Evolutionary conservation across 2,113 vertebrate genomes (phyloP).

Genomic region (Phrynocephalus versicolor): DNA sequence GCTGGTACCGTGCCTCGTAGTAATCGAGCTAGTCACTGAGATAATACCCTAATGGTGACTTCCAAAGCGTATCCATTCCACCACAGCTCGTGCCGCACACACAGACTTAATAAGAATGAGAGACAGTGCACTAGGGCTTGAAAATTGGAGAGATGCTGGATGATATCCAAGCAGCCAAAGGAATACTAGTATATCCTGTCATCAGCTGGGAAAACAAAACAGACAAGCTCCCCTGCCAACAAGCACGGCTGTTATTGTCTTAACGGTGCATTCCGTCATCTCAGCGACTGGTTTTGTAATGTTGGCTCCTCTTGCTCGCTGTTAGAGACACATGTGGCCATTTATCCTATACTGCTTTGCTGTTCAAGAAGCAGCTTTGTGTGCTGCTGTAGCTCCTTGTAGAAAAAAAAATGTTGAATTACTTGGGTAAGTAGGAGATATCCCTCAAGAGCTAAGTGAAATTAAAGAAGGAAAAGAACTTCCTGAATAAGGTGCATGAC

Average conservation of each 20-base stretch:
- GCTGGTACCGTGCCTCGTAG: not conserved
- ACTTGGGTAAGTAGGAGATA: not conserved
- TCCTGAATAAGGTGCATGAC: not conserved
- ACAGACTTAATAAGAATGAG: not conserved
- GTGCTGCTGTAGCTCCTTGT: not conserved
- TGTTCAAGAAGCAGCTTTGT: not conserved
- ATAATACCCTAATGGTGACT: not conserved
- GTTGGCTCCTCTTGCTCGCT: not conserved
- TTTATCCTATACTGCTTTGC: not conserved
- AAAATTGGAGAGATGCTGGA: conserved; percentile 5
- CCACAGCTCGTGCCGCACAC: not conserved
- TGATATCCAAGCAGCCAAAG: not conserved
- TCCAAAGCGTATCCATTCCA: not conserved
- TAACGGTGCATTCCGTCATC: conserved; percentile 15
- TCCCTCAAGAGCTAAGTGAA: not conserved
- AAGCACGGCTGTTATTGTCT: conserved; percentile 3
- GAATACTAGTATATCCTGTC: conserved; percentile 2
- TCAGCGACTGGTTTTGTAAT: not conserved
- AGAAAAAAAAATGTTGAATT: not conserved
- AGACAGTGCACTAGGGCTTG: not conserved
- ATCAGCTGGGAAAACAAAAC: conserved; percentile 22
- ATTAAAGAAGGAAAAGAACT: not conserved
- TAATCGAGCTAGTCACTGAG: not conserved
- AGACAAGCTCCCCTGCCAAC: conserved; percentile 1
- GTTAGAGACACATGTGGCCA: not conserved